Conservation (phyloP, 2,113 vertebrate genomes). For the Kryptolebias marmoratus region DNA sequence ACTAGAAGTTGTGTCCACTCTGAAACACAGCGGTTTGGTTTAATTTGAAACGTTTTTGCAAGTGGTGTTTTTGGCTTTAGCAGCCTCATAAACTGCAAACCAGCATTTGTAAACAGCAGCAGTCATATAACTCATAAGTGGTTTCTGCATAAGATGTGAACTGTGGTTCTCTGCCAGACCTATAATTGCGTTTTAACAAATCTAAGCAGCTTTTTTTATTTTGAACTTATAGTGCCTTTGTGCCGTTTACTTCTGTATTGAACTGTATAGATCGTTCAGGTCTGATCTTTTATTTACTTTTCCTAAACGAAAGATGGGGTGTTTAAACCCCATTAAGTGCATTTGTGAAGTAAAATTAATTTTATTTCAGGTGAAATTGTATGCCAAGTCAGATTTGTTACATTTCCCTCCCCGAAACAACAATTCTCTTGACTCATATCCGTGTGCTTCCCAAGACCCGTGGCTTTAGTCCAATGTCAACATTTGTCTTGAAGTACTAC, state of each 20-base stretch:
- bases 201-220: neutral
- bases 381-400: neutral
- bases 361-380: neutral
- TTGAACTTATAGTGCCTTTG: neutral
- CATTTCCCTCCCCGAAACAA: neutral
- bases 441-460: neutral
- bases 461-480: neutral
- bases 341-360: conserved; percentile 2
- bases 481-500: conserved; percentile 1
- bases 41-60: conserved; percentile 28
- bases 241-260: neutral
- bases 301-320: neutral
- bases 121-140: conserved; percentile 4
- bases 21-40: conserved; percentile 1
- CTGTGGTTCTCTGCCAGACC: neutral
- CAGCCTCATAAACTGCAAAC: conserved; percentile 17
- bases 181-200: neutral
- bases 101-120: conserved; percentile 18
- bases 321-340: neutral
- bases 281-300: neutral
- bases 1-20: neutral
- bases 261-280: neutral
- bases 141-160: neutral
- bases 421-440: neutral
- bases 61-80: conserved; percentile 28